Conservation (phyloP, 2,797 vertebrate species). For the Mallotus villosus region DNA sequence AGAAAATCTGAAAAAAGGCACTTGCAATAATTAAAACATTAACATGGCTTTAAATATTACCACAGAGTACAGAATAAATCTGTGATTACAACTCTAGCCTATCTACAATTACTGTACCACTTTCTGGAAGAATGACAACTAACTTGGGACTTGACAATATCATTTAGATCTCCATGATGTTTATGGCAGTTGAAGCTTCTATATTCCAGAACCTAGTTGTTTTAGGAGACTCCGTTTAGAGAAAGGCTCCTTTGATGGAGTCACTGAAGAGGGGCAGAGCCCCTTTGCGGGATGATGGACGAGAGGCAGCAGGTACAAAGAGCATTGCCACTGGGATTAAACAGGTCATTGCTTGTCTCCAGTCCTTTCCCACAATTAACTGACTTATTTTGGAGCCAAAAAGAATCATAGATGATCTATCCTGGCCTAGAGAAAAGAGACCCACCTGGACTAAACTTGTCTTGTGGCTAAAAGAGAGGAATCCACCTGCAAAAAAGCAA, state of each 20-base stretch:
- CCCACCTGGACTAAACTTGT: not conserved
- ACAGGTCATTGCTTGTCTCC: slow-evolving; percentile 21
- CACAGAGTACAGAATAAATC: no score
- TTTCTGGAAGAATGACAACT: no score
- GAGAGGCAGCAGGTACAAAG: slow-evolving; percentile 24
- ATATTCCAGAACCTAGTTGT: slow-evolving; percentile 13
- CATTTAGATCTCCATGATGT: no score
- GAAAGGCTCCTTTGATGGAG: slow-evolving; percentile 29
- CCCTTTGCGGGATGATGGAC: not conserved
- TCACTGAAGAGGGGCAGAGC: not conserved
- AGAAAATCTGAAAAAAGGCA: no score
- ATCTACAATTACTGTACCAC: no score
- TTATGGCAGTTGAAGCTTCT: not conserved
- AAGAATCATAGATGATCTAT: slow-evolving; percentile 27
- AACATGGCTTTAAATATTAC: no score
- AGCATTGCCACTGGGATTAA: slow-evolving; percentile 18
- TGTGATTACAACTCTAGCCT: no score
- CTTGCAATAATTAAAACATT: no score
- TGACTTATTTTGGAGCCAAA: slow-evolving; percentile 19
- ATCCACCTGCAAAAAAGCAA: slow-evolving; percentile 8
- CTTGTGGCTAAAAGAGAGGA: not conserved
- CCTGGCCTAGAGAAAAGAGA: not conserved
- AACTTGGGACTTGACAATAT: no score
- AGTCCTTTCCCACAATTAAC: slow-evolving; percentile 38
- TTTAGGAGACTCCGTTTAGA: not conserved